phyloP scores from a whole-genome alignment of 1,140 invertebrate species.

The Macrobrachium nipponense region DNA sequence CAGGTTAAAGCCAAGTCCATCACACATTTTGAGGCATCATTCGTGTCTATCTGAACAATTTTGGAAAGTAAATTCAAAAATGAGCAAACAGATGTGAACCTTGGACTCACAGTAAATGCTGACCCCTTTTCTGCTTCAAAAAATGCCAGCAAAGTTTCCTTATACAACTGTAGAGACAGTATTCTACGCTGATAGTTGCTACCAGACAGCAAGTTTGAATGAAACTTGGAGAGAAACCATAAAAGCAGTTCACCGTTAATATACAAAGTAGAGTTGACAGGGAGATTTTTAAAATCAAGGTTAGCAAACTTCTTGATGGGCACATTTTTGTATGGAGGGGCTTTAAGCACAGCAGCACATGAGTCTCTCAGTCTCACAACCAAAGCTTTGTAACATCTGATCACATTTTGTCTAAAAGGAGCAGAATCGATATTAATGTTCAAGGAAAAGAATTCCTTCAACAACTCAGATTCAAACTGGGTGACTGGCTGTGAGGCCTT shows the following conservation, averaged over 20 bases:
- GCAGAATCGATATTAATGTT: conserved; percentile 52
- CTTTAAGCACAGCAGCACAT: conserved; percentile 25
- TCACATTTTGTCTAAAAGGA: conserved; percentile 42
- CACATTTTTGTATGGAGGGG: not conserved
- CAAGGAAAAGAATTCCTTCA: conserved; percentile 35
- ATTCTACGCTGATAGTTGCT: conserved; percentile 73
- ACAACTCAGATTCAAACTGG: conserved; percentile 6
- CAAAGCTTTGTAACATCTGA: conserved; percentile 33
- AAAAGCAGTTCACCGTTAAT: conserved; percentile 67
- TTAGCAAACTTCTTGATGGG: not conserved
- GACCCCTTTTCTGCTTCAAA: conserved; percentile 62
- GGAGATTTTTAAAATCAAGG: not conserved
- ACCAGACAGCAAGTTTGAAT: conserved; percentile 70
- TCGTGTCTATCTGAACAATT: too few relatives aligned
- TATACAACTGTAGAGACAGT: conserved; percentile 69
- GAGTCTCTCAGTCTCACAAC: conserved; percentile 40
- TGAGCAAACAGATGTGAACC: conserved; percentile 5
- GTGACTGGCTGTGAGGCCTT: conserved; percentile 46
- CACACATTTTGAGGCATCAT: conserved; percentile 55
- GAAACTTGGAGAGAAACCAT: conserved; percentile 71
- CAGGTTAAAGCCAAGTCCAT: conserved; percentile 68
- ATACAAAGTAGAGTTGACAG: not conserved
- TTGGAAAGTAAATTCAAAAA: conserved; percentile 7
- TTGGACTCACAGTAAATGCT: conserved; percentile 1
- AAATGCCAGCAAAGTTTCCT: conserved; percentile 50